Conservation (phyloP, 2,888 invertebrate species). For the Ephialtes manifestator region DNA sequence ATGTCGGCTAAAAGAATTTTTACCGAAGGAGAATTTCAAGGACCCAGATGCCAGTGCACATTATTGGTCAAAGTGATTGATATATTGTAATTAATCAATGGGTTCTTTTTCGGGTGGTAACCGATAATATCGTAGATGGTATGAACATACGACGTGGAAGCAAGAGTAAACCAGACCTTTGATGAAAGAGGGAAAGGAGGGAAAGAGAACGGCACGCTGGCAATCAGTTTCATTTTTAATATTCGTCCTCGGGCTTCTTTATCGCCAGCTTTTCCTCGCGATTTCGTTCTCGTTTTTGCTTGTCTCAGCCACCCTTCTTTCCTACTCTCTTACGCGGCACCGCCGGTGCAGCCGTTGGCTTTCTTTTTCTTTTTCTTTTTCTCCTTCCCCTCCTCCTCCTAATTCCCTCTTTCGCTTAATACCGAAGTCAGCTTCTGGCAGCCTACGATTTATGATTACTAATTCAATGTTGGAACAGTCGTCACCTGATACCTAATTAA, state of each 20-base stretch:
- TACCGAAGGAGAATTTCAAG: not conserved
- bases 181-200: not conserved
- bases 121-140: constrained; percentile 44
- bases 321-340: constrained; percentile 33
- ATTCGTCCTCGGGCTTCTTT: constrained; percentile 82
- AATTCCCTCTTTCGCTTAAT: constrained; percentile 76
- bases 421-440: constrained; percentile 75
- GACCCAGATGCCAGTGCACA: not conserved
- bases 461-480: constrained; percentile 80
- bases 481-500: constrained; percentile 78
- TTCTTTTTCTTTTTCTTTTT: constrained; percentile 37
- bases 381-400: constrained; percentile 61
- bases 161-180: not conserved
- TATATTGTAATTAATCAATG: constrained; percentile 55
- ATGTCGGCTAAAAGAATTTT: not conserved
- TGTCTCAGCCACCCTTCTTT: constrained; percentile 23
- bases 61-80: constrained; percentile 40
- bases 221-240: constrained; percentile 84
- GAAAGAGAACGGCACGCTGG: constrained; percentile 39
- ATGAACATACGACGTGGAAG: not conserved
- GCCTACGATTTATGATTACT: constrained; percentile 83
- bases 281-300: constrained; percentile 27
- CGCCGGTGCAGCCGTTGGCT: constrained; percentile 39
- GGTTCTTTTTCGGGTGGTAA: not conserved
- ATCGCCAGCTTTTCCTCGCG: constrained; percentile 70